These are phyloP conservation scores for Cosmia pyralina DNA, from an alignment of 2,888 invertebrate genomes.

Conservation along the genomic window DNA sequence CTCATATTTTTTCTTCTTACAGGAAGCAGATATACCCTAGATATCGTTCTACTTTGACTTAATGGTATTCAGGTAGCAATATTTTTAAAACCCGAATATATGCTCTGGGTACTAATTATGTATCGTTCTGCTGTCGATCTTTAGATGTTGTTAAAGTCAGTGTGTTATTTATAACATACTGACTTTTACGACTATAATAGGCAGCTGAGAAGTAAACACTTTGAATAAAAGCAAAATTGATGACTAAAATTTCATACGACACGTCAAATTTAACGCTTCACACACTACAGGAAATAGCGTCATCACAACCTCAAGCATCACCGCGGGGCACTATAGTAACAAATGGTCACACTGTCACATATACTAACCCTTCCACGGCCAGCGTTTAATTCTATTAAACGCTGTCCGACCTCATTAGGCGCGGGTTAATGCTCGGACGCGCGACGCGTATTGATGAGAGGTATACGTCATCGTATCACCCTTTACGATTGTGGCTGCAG, in stretches of 20 bases:
- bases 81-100: neutral
- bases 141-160: no score
- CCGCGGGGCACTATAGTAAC: conserved; percentile 58
- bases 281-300: conserved; percentile 59
- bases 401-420: conserved; percentile 84
- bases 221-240: conserved; percentile 6
- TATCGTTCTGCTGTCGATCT: neutral
- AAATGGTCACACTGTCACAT: conserved; percentile 54
- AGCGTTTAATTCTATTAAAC: conserved; percentile 86
- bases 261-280: conserved; percentile 41
- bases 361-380: conserved; percentile 67
- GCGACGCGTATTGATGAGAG: conserved; percentile 84
- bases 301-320: conserved; percentile 47
- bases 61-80: neutral
- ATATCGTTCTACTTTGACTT: neutral
- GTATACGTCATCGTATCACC: conserved; percentile 85
- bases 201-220: neutral
- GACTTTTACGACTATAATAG: neutral
- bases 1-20: neutral
- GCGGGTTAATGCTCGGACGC: conserved; percentile 81
- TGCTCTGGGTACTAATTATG: neutral
- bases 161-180: no score
- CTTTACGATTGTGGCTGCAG: conserved; percentile 50
- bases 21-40: neutral
- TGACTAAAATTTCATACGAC: conserved; percentile 14